Conservation (phyloP, 2,113 vertebrate species). For the Atherinomorus stipes region DNA sequence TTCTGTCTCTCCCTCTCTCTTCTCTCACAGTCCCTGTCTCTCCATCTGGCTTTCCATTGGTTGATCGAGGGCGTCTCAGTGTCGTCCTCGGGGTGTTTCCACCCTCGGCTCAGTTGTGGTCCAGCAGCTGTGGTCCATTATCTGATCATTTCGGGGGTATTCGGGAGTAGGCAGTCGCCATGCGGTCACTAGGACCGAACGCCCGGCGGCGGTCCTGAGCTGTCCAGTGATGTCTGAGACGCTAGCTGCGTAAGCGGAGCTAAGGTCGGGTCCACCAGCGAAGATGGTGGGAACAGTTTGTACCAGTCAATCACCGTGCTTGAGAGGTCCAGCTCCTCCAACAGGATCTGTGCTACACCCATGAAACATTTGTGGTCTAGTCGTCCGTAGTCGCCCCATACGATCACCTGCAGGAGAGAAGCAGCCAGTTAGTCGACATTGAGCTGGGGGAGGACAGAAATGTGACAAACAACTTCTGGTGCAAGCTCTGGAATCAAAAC, state of each 20-base stretch:
- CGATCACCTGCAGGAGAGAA: conserved; percentile 90
- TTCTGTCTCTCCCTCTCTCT: conserved; percentile 74
- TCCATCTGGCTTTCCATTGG: conserved; percentile 75
- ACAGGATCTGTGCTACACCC: conserved; percentile 98
- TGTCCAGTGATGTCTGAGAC: conserved; percentile 98
- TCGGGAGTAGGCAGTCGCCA: conserved; percentile 37
- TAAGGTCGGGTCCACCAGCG: conserved; percentile 97
- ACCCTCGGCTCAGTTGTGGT: conserved; percentile 70
- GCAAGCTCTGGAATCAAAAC: no score
- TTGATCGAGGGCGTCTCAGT: conserved; percentile 55
- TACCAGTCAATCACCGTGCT: conserved; percentile 99
- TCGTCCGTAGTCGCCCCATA: conserved; percentile 98
- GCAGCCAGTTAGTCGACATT: background rate
- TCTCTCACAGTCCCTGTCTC: conserved; percentile 68
- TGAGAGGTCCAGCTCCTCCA: conserved; percentile 98
- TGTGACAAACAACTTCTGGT: background rate
- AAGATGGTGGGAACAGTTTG: conserved; percentile 98
- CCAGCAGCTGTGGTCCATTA: conserved; percentile 69
- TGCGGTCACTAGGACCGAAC: conserved; percentile 91
- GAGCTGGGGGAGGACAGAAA: background rate
- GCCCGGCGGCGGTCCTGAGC: conserved; percentile 94
- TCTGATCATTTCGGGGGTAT: conserved; percentile 60
- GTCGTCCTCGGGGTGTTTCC: conserved; percentile 33
- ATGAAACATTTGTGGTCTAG: conserved; percentile 99
- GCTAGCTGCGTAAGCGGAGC: conserved; percentile 95